Percentiles rank a stretch among this genome's conserved stretches.
phyloP scores from a whole-genome alignment of 2,797 vertebrate genomes.

The Rousettus madagascariensis region DNA sequence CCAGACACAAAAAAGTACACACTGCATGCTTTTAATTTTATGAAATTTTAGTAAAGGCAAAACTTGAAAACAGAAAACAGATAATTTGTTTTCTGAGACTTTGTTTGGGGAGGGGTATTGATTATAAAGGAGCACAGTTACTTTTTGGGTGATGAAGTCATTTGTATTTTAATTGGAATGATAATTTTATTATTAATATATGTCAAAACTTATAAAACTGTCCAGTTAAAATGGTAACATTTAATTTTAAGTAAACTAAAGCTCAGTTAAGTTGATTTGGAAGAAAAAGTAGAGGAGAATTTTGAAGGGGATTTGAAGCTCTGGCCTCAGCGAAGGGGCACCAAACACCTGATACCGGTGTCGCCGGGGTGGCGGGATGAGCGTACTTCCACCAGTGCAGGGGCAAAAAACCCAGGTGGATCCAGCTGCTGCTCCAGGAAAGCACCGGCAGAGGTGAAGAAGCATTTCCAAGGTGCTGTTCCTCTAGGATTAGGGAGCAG shows the following conservation, averaged over 20 bases:
- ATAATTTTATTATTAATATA: not conserved
- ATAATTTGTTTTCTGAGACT: not conserved
- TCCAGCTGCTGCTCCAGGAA: not conserved
- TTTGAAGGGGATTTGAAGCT: conserved; percentile 7
- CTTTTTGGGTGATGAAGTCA: not conserved
- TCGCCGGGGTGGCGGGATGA: not conserved
- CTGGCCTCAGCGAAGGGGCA: not conserved
- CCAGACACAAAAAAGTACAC: not conserved
- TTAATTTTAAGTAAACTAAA: not conserved
- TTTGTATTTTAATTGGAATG: conserved; percentile 17
- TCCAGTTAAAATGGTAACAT: not conserved
- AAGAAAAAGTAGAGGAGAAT: not conserved
- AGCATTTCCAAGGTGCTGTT: not conserved
- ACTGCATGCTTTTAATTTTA: not conserved
- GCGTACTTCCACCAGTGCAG: not conserved
- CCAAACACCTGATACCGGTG: not conserved
- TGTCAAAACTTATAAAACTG: not conserved
- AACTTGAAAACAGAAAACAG: not conserved
- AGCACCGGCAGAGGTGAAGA: not conserved
- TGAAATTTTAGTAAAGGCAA: not conserved
- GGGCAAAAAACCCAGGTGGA: not conserved
- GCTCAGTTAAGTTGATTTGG: not conserved
- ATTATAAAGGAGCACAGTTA: not conserved
- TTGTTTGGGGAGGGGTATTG: not conserved
- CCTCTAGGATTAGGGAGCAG: not conserved